Base-by-base conservation (phyloP, 2,888 invertebrate species). In the Amiota mariae region DNA sequence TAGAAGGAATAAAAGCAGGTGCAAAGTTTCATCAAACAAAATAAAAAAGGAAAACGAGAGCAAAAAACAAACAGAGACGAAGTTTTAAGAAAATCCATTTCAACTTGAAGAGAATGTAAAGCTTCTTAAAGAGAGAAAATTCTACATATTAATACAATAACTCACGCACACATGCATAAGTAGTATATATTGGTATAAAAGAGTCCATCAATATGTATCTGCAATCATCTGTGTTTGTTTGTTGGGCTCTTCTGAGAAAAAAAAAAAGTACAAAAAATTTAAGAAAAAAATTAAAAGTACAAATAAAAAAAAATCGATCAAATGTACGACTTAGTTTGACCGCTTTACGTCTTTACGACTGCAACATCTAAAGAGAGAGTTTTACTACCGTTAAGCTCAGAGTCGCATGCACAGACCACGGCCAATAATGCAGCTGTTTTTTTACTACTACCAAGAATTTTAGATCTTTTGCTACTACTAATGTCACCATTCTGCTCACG, bases 221-320 rank as follows among this genome's bases (percentile, higher is more conserved):
- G 24, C 24, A 18, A 68, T 20, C 67, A 68, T 68, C 67, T 68
- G 67, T 68, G 67, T 68, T 68, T 68, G 54, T 68, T 68, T 68
- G 67, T 68, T 66, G 3, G 63, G 12, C 36, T 63, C 36, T 36
- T 66, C 12, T 9, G 46, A 47, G 48, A n/a, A 24, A 48, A 54
- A 36, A 68, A 59, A 18, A 51, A 51, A 59, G 20, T 1, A 20
- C n/a, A 18, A 59, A 59, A 20, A 4, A 59, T 11, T 11, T 18
- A 59, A 59, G 20, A 59, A 59, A 18, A 20, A 57, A 57, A 15
- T 4, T 8, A 20, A 59, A 74, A 73, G 70, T 15, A 63, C 70
- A 75, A 75, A 36, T 36, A 36, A 36, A 75, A 82, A 82, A 83
- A 83, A 83, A 83, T 84, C 83, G 83, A 83, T 83, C 83, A 76